These are phyloP conservation scores for Manis crassicaudata DNA, from an alignment of 2,797 vertebrate genomes.

Conservation along the genomic window DNA sequence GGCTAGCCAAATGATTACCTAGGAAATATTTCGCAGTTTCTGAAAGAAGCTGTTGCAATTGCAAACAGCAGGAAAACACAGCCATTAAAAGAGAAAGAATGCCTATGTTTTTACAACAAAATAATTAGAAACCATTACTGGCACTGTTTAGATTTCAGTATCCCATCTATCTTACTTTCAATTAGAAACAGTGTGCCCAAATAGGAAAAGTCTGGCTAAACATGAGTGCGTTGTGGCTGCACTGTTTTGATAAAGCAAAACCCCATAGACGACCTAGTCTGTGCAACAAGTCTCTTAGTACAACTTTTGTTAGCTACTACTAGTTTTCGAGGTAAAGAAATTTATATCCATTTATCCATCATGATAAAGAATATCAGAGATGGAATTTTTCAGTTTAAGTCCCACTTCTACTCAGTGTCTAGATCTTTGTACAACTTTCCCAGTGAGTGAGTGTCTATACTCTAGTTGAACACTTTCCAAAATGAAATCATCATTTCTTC, in stretches of 20 bases:
- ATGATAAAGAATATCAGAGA: constrained; percentile 20
- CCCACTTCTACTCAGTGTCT: neutral
- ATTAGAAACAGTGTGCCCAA: constrained; percentile 71
- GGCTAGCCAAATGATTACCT: constrained; percentile 78
- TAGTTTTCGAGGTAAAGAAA: constrained; percentile 32
- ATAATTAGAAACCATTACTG: constrained; percentile 83
- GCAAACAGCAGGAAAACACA: constrained; percentile 80
- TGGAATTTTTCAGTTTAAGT: neutral
- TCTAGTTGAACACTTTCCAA: neutral
- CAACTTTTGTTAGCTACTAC: neutral
- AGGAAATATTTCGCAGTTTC: constrained; percentile 77
- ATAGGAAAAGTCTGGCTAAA: constrained; percentile 72
- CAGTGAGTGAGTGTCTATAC: neutral
- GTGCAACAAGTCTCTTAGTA: constrained; percentile 30
- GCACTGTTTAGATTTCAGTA: constrained; percentile 76
- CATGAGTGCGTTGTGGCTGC: constrained; percentile 47
- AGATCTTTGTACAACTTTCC: neutral
- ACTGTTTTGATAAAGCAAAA: constrained; percentile 42
- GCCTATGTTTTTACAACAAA: constrained; percentile 83
- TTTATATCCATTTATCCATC: constrained; percentile 18
- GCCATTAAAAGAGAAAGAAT: constrained; percentile 83
- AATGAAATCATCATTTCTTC: neutral
- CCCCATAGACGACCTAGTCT: neutral
- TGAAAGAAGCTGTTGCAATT: constrained; percentile 77
- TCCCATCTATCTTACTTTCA: constrained; percentile 84